Evolutionary conservation across 2,113 vertebrate species (phyloP).

Genomic region (Corythaeola cristata): DNA sequence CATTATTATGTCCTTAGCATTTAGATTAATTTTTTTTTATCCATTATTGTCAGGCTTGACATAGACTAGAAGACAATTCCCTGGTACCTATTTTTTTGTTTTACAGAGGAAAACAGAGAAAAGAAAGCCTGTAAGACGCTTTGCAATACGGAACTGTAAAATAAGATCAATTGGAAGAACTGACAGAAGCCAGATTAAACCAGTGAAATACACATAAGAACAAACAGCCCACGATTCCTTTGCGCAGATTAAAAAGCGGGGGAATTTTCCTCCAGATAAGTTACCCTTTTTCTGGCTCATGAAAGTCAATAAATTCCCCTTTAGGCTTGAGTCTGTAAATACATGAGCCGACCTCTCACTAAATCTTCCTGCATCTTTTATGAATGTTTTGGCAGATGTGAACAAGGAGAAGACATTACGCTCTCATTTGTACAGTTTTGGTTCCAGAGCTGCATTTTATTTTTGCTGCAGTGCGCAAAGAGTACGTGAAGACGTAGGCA

Average conservation of each 20-base stretch:
- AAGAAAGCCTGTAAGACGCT: not conserved
- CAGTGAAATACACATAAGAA: not conserved
- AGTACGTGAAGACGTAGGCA: not conserved
- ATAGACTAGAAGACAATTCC: not conserved
- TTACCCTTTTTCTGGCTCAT: not conserved
- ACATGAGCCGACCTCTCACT: not conserved
- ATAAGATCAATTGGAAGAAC: not conserved
- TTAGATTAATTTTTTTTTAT: not conserved
- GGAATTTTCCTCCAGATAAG: not conserved
- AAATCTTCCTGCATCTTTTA: constrained; percentile 20
- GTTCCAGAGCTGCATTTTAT: not conserved
- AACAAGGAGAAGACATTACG: constrained; percentile 1
- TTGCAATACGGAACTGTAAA: not conserved
- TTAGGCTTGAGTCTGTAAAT: not conserved
- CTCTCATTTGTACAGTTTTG: constrained; percentile 7
- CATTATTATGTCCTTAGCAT: not conserved
- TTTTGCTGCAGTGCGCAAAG: not conserved
- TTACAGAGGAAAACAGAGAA: not conserved
- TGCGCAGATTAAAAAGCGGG: not conserved
- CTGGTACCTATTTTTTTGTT: not conserved
- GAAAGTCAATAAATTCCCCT: not conserved
- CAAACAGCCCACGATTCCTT: not conserved
- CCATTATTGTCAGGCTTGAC: not conserved
- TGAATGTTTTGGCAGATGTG: constrained; percentile 24
- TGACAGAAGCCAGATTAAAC: not conserved